Base-by-base conservation (phyloP, 2,888 invertebrate species). In the Caenorhabditis imperialis region DNA sequence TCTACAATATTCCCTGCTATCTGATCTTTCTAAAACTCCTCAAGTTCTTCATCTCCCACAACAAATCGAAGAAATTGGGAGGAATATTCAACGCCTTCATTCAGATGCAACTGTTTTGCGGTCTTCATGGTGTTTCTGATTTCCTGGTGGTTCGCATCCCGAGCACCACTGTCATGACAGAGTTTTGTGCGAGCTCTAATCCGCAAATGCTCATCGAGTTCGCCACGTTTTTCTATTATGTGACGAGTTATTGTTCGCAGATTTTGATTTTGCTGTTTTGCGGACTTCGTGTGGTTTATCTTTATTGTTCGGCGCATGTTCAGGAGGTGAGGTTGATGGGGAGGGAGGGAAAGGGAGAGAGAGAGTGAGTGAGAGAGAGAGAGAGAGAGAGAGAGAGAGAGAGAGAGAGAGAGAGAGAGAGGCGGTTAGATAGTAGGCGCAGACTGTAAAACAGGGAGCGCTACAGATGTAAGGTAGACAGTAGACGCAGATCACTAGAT, bases 31-130 rank as follows among this genome's bases (percentile, higher is more conserved):
- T n/a, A n/a, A n/a, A n/a, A n/a, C 44, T 44, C 22, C 20, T 22
- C 12, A 22, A 3, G 3, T 18, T 44, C 20, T 2, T 44, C 2
- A 3, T 44, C 22, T 44, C 14, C 44, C 18, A 23, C 18, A 10
- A 23, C 5, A 40, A 18, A 18, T 3, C 3, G 3, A 40, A 40
- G 18, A 40, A 40, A 40, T 3, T 3, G 3, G 40, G 40, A 16
- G 40, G 18, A 4, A 12, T 6, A 4, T 53, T 54, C 40, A 40
- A 54, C 10, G 16, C 40, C 14, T 54, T 54, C 14, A 12, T 38
- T 2, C 16, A 40, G 12, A 54, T 54, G 54, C 54, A 54, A 27
- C 54, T 54, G 2, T 20, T 23, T 6, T 25, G 1, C 23, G 27
- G 27, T 8, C 3, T 27, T 2, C n/a, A 40, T n/a, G 40, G 25